Evolutionary conservation across 1,140 invertebrate genomes (phyloP), one percentile per base, ranked within the genome.

Genomic region (Phymorhynchus buccinoides): DNA sequence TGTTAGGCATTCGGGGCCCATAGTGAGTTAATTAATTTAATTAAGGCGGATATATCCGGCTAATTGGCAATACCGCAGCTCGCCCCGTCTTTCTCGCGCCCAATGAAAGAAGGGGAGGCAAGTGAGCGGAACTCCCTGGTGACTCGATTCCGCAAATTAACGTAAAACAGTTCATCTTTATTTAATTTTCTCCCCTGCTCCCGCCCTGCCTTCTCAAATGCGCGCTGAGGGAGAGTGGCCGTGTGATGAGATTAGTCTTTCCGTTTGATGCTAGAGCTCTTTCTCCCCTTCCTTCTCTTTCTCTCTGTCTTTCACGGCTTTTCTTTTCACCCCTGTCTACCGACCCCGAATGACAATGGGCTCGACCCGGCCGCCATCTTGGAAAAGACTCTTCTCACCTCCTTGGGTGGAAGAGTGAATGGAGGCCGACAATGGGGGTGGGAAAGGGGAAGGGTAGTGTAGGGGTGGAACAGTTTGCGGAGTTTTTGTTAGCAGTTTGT

Each of bases 91-190:
- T 35, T 22, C 73, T 30, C 12, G 27, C 35, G 37, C n/a, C 52
- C 41, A 39, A 37, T 85, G 84, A 83, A 86, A 86, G 81, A 30
- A 56, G 41, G 44, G 68, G 66, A 42, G 81, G 35, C 68, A 83
- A 68, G 71, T 79, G 85, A 83, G 52, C 56, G n/a, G 35, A 68
- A 22, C n/a, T 83, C 85, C 81, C 85, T 39, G n/a, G 85, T 42
- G 85, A 52, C 66, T 44, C 41, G 81, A 83, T 62, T 83, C 71
- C 85, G 73, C 81, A 86, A 86, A 86, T 86, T 86, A 86, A 83
- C 85, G 85, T 82, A 86, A 86, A 86, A 86, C 85, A 86, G 85
- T 86, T 86, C 85, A 86, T 86, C 85, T 86, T 86, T 86, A 86
- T 86, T 86, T 86, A 86, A 86, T 86, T 86, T 86, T 75, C 73